Evolutionary conservation across 2,797 vertebrate species (phyloP).

Genomic region (Galaxias olidus): DNA sequence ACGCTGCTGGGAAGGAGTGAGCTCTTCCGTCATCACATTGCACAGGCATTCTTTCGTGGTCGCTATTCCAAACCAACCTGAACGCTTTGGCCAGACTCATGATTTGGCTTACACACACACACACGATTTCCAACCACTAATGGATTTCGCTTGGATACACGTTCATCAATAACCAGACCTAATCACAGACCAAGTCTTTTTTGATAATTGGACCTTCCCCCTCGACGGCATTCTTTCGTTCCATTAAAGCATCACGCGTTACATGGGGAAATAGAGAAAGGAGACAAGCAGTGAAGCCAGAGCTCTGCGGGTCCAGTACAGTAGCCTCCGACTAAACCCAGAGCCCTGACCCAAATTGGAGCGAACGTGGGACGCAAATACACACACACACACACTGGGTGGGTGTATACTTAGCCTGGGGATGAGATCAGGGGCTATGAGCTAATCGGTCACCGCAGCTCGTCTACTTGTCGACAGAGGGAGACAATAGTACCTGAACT

Average conservation of each 20-base stretch:
- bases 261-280: too few species aligned
- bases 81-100: conserved; percentile 43
- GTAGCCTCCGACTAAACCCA: conserved; percentile 57
- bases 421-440: conserved; percentile 58
- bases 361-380: conserved; percentile 57
- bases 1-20: conserved; percentile 36
- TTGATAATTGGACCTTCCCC: too few species aligned
- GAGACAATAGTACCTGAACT: not conserved
- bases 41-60: conserved; percentile 37
- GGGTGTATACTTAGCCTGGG: conserved; percentile 65
- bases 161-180: too few species aligned
- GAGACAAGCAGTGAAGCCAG: too few species aligned
- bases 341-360: conserved; percentile 67
- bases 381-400: conserved; percentile 22
- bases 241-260: too few species aligned
- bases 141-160: too few species aligned
- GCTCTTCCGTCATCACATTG: conserved; percentile 50
- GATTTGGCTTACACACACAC: conserved; percentile 17
- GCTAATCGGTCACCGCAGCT: conserved; percentile 8
- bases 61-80: conserved; percentile 27
- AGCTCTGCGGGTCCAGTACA: conserved; percentile 3
- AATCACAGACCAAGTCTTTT: too few species aligned
- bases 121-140: not conserved
- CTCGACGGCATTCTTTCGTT: too few species aligned
- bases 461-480: not conserved